Base-by-base conservation (phyloP, 2,797 vertebrate species). In the Syngnathus acus region DNA sequence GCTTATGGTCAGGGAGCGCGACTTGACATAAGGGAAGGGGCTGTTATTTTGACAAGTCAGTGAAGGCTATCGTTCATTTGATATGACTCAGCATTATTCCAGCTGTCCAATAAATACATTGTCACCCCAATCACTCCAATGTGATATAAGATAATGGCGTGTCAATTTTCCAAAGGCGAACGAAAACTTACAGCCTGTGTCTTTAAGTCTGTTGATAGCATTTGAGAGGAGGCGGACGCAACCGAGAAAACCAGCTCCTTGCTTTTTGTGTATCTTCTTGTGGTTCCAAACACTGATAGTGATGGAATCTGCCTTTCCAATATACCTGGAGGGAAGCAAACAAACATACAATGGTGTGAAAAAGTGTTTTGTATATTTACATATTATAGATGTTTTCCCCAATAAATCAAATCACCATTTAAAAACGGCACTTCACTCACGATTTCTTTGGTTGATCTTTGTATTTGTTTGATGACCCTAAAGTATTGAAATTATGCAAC, bases 201-300 rank as follows among this genome's bases (percentile, higher is more conserved):
- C 97, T 93, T 99, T 99, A 80, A 98, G 95, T 87, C 95, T 93
- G 83, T 95, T 97, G 90, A 99, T 99, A 47, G 94, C 93, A 0
- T 96, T 98, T 78, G 95, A 99, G 71, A 99, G 94, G 82, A 99
- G 97, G 65, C 95, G 94, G 72, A 99, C 94, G 72, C 96, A 99
- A 79, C 95, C 96, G 79, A 99, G 92, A 90, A 98, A 99, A 17
- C 97, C 97, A 17, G 97, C 97, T 66, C 97, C 97, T 84, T 99
- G 97, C 83, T 98, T 99, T 90, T 99, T 99, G 88, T 98, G 97
- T 70, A 99, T 97, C 88, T 99, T 99, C 91, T 98, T 99, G 88
- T 98, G 95, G 84, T 99, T 99, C 97, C 97, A 99, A 61, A 99
- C 94, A 0, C 97, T 99, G 90, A 99, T 98, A 0, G 97, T 99